These are phyloP conservation scores for Drosophila bipectinata DNA, from an alignment of 1,140 invertebrate species.

Conservation along the genomic window DNA sequence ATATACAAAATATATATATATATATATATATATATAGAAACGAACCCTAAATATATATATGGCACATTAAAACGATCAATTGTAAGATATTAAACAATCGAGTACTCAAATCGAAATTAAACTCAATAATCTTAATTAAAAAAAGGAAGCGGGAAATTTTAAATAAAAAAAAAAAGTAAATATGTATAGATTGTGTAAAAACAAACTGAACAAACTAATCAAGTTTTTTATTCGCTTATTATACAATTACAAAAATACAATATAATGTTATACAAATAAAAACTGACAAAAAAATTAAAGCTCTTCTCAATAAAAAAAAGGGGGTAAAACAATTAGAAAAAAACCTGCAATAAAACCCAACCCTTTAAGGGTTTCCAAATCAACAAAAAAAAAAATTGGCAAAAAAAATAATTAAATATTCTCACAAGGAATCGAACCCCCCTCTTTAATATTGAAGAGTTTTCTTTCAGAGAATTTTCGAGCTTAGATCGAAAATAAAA, in stretches of 20 bases:
- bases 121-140: constrained; percentile 37
- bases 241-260: constrained; percentile 57
- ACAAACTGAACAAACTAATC: constrained; percentile 69
- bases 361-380: constrained; percentile 13
- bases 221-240: constrained; percentile 79
- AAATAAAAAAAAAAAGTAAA: constrained; percentile 38
- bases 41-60: constrained; percentile 23
- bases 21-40: constrained; percentile 15
- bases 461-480: constrained; percentile 24
- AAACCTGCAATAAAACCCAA: background rate
- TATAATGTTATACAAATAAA: constrained; percentile 28
- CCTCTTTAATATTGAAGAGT: constrained; percentile 1
- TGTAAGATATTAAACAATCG: constrained; percentile 50
- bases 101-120: constrained; percentile 36
- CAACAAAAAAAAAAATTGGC: background rate
- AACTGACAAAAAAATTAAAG: constrained; percentile 11
- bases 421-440: constrained; percentile 1
- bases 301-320: constrained; percentile 6
- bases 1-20: constrained; percentile 21
- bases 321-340: background rate
- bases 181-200: constrained; percentile 74
- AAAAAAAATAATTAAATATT: background rate
- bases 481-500: constrained; percentile 25
- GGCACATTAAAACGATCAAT: constrained; percentile 46
- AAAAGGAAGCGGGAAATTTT: constrained; percentile 26